These are phyloP conservation scores for Python bivittatus DNA, from an alignment of 2,113 vertebrate species.

Conservation along the genomic window DNA sequence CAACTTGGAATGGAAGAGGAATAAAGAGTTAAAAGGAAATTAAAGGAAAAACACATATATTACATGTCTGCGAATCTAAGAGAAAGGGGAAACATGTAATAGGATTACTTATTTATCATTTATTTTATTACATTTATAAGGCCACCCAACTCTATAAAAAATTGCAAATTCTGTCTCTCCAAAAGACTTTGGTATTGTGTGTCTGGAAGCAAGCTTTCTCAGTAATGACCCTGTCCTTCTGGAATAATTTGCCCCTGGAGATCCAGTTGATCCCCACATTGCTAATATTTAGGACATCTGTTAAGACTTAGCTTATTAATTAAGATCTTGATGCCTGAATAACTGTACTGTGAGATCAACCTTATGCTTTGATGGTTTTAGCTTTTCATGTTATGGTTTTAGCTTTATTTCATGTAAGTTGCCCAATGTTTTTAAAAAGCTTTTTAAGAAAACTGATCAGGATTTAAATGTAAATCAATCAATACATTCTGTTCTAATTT, in stretches of 20 bases:
- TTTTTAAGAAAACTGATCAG: neutral
- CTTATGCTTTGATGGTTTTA: neutral
- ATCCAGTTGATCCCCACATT: neutral
- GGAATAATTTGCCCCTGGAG: neutral
- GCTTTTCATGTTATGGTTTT: neutral
- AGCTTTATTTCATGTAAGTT: neutral
- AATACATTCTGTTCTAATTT: neutral
- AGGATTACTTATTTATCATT: neutral
- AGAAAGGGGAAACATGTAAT: neutral
- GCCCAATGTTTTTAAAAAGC: neutral
- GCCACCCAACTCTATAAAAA: neutral
- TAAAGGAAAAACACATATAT: neutral
- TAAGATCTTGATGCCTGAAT: neutral
- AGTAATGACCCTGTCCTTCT: neutral
- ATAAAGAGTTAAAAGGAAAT: neutral
- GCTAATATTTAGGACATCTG: neutral
- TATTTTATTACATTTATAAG: neutral
- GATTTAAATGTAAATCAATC: neutral
- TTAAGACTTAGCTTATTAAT: neutral
- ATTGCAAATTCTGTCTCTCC: neutral
- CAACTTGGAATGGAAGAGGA: neutral
- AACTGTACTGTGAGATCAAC: neutral
- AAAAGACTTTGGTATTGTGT: neutral
- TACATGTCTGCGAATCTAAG: neutral
- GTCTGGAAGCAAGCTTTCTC: neutral